Evolutionary conservation across 2,888 invertebrate species (phyloP), one percentile per base, ranked within the genome.

Genomic region (Villa cingulata): DNA sequence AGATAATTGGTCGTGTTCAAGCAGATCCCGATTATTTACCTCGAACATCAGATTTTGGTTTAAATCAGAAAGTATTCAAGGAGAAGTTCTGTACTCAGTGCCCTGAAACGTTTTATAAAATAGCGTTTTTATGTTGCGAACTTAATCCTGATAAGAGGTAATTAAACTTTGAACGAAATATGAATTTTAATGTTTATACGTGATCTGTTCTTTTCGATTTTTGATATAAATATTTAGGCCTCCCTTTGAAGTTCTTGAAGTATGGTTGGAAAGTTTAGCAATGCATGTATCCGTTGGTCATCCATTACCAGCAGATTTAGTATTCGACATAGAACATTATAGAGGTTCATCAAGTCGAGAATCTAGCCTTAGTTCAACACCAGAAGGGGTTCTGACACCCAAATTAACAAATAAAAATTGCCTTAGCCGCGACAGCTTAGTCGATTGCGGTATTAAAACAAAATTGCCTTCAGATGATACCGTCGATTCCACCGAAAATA

Each of bases 11-110:
- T 0, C 78, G 94, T 39, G 91, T 95, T 6, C 85, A 88, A 53
- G 95, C 95, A 0, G 95, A 95, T 74, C 95, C 95, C 0, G 95
- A 95, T 69, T 86, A 82, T 65, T 72, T 95, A 55, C 94, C 95
- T 3, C 78, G 95, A 37, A 87, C 89, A 2, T 77, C 83, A 37
- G 94, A 95, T 71, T 95, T 95, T 66, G 92, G 92, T 1, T 72
- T 95, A 18, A 91, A 94, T 71, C 88, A 89, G 63, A 75, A 79
- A 50, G 77, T 81, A 6, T 95, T 94, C 65, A 74, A 81, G 45
- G 87, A 88, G 56, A 86, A 87, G 67, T 94, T 90, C 70, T 92
- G 92, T 63, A 52, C 59, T 37, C 65, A 63, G 51, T 92, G 92
- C 62, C 94, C 94, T 0, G 85, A 89, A 62, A 79, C 86, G 4